phyloP scores from a whole-genome alignment of 2,888 invertebrate genomes.

The Mesorhabditis belari region DNA sequence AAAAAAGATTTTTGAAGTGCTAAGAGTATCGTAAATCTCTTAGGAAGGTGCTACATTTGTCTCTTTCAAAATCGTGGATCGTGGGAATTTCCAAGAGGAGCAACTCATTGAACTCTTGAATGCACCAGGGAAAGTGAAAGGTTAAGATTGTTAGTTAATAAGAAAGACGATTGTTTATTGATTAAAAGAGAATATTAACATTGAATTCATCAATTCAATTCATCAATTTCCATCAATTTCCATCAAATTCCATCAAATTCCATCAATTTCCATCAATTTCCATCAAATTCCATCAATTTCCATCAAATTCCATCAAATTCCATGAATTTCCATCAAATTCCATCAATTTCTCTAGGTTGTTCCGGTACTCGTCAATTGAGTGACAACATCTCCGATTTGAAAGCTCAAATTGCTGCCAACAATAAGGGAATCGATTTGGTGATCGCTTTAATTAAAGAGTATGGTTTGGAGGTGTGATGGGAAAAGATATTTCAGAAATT shows the following conservation, averaged over 20 bases:
- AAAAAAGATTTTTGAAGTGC: not conserved
- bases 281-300: too few relatives aligned
- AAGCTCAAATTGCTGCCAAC: slow-evolving; percentile 94
- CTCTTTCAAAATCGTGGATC: slow-evolving; percentile 79
- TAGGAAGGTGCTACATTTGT: slow-evolving; percentile 66
- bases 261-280: too few relatives aligned
- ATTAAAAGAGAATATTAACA: too few relatives aligned
- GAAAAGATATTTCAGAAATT: slow-evolving; percentile 2
- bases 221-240: too few relatives aligned
- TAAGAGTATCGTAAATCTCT: not conserved
- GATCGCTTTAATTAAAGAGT: slow-evolving; percentile 77
- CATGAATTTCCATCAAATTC: too few relatives aligned
- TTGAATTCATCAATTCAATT: too few relatives aligned
- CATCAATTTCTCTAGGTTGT: too few relatives aligned
- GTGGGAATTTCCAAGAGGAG: slow-evolving; percentile 63
- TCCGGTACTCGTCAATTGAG: slow-evolving; percentile 70
- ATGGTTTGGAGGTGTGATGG: slow-evolving; percentile 69
- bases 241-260: too few relatives aligned
- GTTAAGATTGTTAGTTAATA: not conserved
- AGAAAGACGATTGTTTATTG: too few relatives aligned
- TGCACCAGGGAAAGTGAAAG: slow-evolving; percentile 38
- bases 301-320: too few relatives aligned
- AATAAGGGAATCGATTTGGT: slow-evolving; percentile 71
- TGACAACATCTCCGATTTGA: slow-evolving; percentile 90
- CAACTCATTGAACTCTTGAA: slow-evolving; percentile 34